Conservation (phyloP, 2,113 vertebrate genomes). For the Campylomormyrus tamandua region DNA sequence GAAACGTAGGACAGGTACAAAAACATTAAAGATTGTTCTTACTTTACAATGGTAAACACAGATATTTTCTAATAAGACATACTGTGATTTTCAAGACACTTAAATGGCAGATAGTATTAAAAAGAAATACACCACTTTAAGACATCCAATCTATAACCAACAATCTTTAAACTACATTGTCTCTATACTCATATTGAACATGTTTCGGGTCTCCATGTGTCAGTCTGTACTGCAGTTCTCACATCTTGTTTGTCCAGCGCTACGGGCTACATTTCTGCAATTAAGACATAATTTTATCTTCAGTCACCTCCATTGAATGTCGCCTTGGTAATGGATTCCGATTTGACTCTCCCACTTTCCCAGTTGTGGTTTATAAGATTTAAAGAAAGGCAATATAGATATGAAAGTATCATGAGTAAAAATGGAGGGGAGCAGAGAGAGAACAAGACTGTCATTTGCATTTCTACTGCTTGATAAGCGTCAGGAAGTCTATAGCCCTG, state of each 20-base stretch:
- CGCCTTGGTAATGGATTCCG: not conserved
- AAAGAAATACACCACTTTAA: conserved; percentile 29
- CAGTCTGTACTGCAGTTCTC: conserved; percentile 20
- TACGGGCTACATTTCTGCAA: not conserved
- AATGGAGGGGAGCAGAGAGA: conserved; percentile 8
- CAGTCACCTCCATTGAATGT: not conserved
- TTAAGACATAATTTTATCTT: not conserved
- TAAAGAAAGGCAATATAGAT: not conserved
- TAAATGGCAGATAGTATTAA: conserved; percentile 14
- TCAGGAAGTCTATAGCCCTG: not conserved
- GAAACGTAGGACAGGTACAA: conserved; percentile 27
- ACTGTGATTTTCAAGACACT: conserved; percentile 20
- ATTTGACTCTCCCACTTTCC: not conserved
- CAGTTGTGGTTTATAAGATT: not conserved
- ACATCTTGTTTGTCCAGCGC: not conserved
- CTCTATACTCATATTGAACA: conserved; percentile 37
- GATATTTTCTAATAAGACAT: conserved; percentile 11
- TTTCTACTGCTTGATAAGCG: conserved; percentile 32
- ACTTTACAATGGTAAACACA: conserved; percentile 6
- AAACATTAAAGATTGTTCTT: conserved; percentile 23
- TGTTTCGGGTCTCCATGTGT: conserved; percentile 22
- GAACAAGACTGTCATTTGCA: conserved; percentile 32
- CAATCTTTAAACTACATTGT: conserved; percentile 35
- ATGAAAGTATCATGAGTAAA: not conserved
- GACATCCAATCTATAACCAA: conserved; percentile 32